Evolutionary conservation across 2,113 vertebrate genomes (phyloP).

Genomic region (Lepisosteus osseus): DNA sequence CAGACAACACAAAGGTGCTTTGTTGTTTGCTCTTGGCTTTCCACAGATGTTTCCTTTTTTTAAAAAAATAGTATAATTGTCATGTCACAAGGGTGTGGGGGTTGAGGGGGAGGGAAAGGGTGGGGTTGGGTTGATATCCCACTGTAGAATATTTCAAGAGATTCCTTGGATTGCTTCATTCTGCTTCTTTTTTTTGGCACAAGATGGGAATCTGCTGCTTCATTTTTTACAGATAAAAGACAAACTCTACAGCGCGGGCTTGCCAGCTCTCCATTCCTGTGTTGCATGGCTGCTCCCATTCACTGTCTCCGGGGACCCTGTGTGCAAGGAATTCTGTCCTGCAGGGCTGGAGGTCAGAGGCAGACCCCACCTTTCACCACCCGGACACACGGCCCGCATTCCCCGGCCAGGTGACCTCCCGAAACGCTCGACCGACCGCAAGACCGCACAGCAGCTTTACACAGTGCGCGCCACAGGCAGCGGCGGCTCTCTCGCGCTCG

Average conservation of each 20-base stretch:
- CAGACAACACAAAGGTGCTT: constrained; percentile 21
- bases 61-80: constrained; percentile 38
- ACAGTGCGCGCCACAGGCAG: constrained; percentile 24
- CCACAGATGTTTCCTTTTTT: constrained; percentile 45
- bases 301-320: constrained; percentile 48
- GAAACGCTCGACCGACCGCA: constrained; percentile 28
- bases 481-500: constrained; percentile 4
- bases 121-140: constrained; percentile 25
- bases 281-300: constrained; percentile 69
- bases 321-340: constrained; percentile 45
- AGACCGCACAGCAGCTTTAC: no score
- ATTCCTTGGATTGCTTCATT: constrained; percentile 1
- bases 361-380: constrained; percentile 32
- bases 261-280: constrained; percentile 52
- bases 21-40: constrained; percentile 28
- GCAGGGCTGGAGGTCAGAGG: constrained; percentile 57
- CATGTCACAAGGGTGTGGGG: constrained; percentile 45
- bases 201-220: no score
- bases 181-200: constrained; percentile 38
- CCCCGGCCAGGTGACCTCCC: constrained; percentile 35
- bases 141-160: no score
- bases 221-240: no score
- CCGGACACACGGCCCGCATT: constrained; percentile 35
- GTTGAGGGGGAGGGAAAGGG: constrained; percentile 36
- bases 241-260: constrained; percentile 47